Evolutionary conservation across 1,140 invertebrate genomes (phyloP), one percentile per base, ranked within the genome.

Genomic region (Carcinoscorpius rotundicauda): DNA sequence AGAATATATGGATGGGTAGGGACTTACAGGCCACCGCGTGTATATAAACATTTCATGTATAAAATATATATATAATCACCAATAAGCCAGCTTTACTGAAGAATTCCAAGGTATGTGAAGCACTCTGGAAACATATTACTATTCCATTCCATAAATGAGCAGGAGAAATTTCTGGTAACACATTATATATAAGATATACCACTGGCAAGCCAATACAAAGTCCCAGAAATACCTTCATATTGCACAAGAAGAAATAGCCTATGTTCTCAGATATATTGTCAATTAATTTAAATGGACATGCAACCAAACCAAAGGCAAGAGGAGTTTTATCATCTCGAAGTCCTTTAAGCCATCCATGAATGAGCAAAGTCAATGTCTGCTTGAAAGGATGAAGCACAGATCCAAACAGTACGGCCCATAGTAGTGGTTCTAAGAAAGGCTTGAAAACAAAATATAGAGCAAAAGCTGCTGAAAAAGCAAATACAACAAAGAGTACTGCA

Each of bases 391-490:
- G 88, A 49, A 97, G 79, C 52, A 93, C 86, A 6, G 89, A 90
- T 9, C 92, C 92, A 75, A 92, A 91, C 10, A 98, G 76, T 59
- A 97, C 78, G 4, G 94, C 93, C 94, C 94, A 98, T 66, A 97
- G 82, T 52, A 98, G 74, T 0, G 94, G 91, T 72, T 91, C 87
- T 11, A 97, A 82, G 77, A 97, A 98, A 0, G 93, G 91, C 73
- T 90, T 86, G 4, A 97, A 76, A 60, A 93, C 86, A 67, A 87
- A 83, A 74, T 91, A 94, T 10, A 95, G 81, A 4, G 89, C 88
- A 72, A 85, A 87, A 49, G 84, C 81, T 8, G 86, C 87, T 10
- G 82, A 82, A 71, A 82, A 83, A 69, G 83, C 82, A 57, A 87
- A 73, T 53, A 82, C 78, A 62, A 89, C 74, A 49, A 89, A 78